A percentile compares a stretch with the other conserved stretches of the same genome.
These are phyloP conservation scores for Danio choprae DNA, from an alignment of 2,797 vertebrate species.

Conservation along the genomic window DNA sequence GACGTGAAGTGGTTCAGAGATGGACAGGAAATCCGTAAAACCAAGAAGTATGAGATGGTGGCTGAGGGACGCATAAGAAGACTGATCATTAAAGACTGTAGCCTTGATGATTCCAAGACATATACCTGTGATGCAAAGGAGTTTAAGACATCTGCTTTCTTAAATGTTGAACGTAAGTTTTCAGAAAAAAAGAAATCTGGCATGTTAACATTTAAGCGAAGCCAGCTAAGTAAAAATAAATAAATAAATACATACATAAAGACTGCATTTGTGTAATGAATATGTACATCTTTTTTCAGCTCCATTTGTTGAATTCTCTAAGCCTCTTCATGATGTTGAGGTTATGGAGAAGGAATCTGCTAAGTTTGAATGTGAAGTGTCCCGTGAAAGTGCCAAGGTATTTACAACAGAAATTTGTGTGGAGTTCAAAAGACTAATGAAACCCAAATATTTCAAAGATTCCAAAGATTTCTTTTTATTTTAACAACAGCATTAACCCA, in stretches of 20 bases:
- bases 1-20: conserved; percentile 94
- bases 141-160: conserved; percentile 95
- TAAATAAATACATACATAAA: neutral
- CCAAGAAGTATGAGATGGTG: conserved; percentile 91
- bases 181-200: conserved; percentile 35
- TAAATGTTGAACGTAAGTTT: conserved; percentile 94
- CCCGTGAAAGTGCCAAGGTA: conserved; percentile 92
- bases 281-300: conserved; percentile 72
- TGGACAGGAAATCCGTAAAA: conserved; percentile 93
- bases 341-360: conserved; percentile 94
- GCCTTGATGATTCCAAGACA: conserved; percentile 88
- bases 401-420: conserved; percentile 18
- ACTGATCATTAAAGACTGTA: conserved; percentile 88
- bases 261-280: neutral
- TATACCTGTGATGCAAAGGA: conserved; percentile 93
- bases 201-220: neutral
- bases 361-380: conserved; percentile 96
- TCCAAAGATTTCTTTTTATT: neutral
- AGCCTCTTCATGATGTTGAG: conserved; percentile 92
- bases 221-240: conserved; percentile 8
- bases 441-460: neutral
- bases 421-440: neutral
- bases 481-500: neutral
- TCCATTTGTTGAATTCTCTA: conserved; percentile 90
- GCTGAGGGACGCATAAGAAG: conserved; percentile 86